These are phyloP conservation scores for Litocranius walleri DNA, from an alignment of 2,113 vertebrate genomes.

Conservation along the genomic window DNA sequence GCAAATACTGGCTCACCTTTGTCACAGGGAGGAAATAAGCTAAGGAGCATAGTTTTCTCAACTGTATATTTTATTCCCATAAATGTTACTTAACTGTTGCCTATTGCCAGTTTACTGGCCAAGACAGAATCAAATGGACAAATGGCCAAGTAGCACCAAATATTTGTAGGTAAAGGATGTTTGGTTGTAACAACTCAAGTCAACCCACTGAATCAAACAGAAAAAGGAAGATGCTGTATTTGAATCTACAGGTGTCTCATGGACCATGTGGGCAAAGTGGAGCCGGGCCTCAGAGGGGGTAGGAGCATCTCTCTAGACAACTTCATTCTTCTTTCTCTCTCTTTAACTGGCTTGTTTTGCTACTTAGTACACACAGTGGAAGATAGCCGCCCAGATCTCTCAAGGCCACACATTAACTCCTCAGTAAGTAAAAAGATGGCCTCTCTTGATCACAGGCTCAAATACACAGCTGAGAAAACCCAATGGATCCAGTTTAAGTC, in stretches of 20 bases:
- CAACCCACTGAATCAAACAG: background rate
- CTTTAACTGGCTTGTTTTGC: background rate
- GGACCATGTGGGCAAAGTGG: background rate
- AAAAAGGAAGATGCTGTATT: background rate
- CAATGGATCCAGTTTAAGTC: background rate
- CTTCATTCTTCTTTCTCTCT: background rate
- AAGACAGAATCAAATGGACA: background rate
- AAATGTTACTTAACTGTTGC: slow-evolving; percentile 11
- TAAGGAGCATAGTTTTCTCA: background rate
- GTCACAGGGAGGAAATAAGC: background rate
- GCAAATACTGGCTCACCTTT: background rate
- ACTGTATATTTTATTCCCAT: background rate
- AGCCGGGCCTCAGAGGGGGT: background rate
- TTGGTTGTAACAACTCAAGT: background rate
- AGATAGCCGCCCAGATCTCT: background rate
- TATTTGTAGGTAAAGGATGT: background rate
- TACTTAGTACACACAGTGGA: background rate
- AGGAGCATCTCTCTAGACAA: background rate
- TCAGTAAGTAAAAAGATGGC: background rate
- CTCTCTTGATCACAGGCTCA: background rate
- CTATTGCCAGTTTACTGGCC: background rate
- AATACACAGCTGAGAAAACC: background rate
- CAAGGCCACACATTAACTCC: background rate
- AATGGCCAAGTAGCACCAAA: background rate
- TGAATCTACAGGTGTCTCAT: background rate